Evolutionary conservation across 2,113 vertebrate species (phyloP).

Genomic region (Zootoca vivipara): DNA sequence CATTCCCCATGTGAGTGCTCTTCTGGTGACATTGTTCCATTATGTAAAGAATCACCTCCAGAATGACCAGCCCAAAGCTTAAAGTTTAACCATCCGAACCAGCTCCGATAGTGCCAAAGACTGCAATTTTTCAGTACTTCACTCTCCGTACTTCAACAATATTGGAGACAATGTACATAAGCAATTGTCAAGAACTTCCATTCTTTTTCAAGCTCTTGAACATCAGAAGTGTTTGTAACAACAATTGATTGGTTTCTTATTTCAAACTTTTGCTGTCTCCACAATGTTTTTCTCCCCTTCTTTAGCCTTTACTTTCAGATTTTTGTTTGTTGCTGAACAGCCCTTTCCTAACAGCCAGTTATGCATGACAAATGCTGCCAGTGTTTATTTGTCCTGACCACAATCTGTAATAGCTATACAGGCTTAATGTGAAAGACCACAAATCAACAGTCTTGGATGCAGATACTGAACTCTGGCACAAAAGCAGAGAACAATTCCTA

Average conservation of each 20-base stretch:
- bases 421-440: not conserved
- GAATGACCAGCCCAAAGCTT: not conserved
- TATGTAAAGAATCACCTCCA: not conserved
- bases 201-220: not conserved
- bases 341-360: not conserved
- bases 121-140: not conserved
- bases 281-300: not conserved
- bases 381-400: not conserved
- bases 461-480: not conserved
- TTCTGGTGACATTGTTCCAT: not conserved
- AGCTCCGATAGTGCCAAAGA: not conserved
- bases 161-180: not conserved
- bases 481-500: not conserved
- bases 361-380: not conserved
- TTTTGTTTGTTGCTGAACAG: not conserved
- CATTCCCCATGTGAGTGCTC: not conserved
- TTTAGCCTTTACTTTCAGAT: not conserved
- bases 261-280: not conserved
- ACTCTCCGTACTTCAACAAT: too few relatives aligned
- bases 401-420: not conserved
- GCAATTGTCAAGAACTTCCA: not conserved
- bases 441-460: not conserved
- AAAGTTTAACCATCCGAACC: not conserved
- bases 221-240: not conserved
- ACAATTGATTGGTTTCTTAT: not conserved